Base-by-base conservation (phyloP, 2,888 invertebrate genomes). In the Dasypogon diadema region DNA sequence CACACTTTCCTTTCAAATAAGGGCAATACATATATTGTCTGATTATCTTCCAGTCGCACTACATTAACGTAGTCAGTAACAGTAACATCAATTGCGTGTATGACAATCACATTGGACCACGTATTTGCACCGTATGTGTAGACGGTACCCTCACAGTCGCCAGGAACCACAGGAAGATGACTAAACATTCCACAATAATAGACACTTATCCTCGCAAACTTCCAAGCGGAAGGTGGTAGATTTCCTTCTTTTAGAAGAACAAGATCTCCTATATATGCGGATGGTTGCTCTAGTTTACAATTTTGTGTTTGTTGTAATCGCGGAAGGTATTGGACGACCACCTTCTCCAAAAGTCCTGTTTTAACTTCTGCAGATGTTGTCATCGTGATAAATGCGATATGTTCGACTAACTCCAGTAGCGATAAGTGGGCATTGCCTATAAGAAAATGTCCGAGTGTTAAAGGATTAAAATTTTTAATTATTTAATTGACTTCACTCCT, bases 401-500 rank as follows among this genome's bases (percentile, higher is more conserved):
- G 2, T 37, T 18, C 2, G 16, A 10, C 12, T 1, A 21, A 4
- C 1, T 63, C 63, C 0, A 42, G 63, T n/a, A 63, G 10, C 0
- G 37, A 6, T 37, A 63, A 37, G 5, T n/a, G 18, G 3, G 37
- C 8, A 18, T 14, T 10, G 3, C 63, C 63, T 10, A 21, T 42
- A 37, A 63, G 42, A n/a, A 63, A 63, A 37, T 76, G 72, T 16
- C 51, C 63, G n/a, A 70, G 56, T 21, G 75, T 75, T 8, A 75
- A 24, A 21, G 26, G n/a, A 5, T 37, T 37, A 18, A 63, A 18
- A 21, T 63, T 42, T 4, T 37, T 26, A 60, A 54, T 21, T 42
- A 65, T 46, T 76, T 76, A 2, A 55, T 42, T 1, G 30, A 34
- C 24, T 63, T 72, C 0, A 73, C 63, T 1, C 48, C 63, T 2